phyloP scores from a whole-genome alignment of 1,140 invertebrate genomes.

The Zaprionus taronus region DNA sequence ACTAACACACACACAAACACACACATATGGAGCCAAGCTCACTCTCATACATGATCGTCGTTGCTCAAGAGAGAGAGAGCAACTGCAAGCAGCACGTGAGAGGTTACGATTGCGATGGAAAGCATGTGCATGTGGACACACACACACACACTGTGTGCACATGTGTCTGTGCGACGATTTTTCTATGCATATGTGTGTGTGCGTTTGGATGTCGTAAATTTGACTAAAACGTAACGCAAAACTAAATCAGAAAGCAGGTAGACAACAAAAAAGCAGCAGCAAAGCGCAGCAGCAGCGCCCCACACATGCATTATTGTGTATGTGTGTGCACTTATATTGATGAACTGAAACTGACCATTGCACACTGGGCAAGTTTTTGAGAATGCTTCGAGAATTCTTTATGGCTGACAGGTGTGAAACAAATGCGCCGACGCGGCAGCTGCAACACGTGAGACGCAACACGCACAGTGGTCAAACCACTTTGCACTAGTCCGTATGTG shows the following conservation, averaged over 20 bases:
- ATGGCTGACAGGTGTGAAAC: slow-evolving; percentile 74
- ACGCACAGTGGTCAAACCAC: slow-evolving; percentile 49
- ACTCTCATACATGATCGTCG: slow-evolving; percentile 49
- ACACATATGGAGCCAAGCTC: slow-evolving; percentile 7
- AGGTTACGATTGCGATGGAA: slow-evolving; percentile 22
- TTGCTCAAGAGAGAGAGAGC: slow-evolving; percentile 34
- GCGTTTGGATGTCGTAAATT: slow-evolving; percentile 58
- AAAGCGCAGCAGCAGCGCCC: slow-evolving; percentile 28
- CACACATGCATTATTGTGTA: slow-evolving; percentile 11
- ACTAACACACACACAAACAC: slow-evolving; percentile 33
- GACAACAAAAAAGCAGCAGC: slow-evolving; percentile 31
- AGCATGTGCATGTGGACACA: neutral
- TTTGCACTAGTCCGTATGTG: neutral
- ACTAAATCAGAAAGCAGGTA: slow-evolving; percentile 74
- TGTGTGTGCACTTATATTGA: slow-evolving; percentile 46
- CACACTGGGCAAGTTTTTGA: slow-evolving; percentile 53
- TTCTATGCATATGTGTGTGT: slow-evolving; percentile 40
- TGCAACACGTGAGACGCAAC: slow-evolving; percentile 66
- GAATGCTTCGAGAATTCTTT: slow-evolving; percentile 65
- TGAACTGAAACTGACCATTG: slow-evolving; percentile 62
- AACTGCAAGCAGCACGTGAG: slow-evolving; percentile 41
- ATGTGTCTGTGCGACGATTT: slow-evolving; percentile 34
- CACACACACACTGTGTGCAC: neutral
- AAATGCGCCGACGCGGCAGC: slow-evolving; percentile 56
- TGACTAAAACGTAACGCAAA: slow-evolving; percentile 73